Evolutionary conservation across 2,888 invertebrate genomes (phyloP).

Genomic region (Epinotia ramella): DNA sequence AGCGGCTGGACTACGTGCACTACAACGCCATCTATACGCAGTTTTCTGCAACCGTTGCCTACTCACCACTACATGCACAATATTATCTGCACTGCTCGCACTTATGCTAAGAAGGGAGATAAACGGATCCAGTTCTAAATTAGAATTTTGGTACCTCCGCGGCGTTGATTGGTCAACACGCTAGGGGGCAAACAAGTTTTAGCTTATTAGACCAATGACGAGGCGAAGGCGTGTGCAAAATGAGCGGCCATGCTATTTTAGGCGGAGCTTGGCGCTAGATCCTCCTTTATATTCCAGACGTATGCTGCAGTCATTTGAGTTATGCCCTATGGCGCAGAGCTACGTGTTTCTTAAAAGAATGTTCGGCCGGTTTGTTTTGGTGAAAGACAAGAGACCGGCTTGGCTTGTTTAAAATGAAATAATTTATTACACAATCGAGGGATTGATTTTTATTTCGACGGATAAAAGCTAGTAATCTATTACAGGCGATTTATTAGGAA

Average conservation of each 20-base stretch:
- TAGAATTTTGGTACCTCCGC: conserved; percentile 67
- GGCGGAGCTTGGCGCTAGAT: conserved; percentile 74
- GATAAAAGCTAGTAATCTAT: conserved; percentile 17
- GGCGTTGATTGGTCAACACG: conserved; percentile 75
- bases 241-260: conserved; percentile 80
- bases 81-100: conserved; percentile 61
- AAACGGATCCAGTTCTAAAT: conserved; percentile 67
- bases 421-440: conserved; percentile 21
- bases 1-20: conserved; percentile 60
- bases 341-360: conserved; percentile 63
- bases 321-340: conserved; percentile 78
- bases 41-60: conserved; percentile 50
- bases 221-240: conserved; percentile 61
- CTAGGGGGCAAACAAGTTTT: conserved; percentile 66
- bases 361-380: conserved; percentile 36
- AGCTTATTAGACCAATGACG: conserved; percentile 72
- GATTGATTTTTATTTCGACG: conserved; percentile 35
- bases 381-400: conserved; percentile 41
- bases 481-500: conserved; percentile 4
- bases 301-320: conserved; percentile 80
- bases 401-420: conserved; percentile 34
- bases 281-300: conserved; percentile 84
- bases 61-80: conserved; percentile 62
- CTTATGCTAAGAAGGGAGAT: conserved; percentile 69
- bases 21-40: conserved; percentile 70